phyloP scores from a whole-genome alignment of 2,797 vertebrate species.

The Darevskia nairensis region DNA sequence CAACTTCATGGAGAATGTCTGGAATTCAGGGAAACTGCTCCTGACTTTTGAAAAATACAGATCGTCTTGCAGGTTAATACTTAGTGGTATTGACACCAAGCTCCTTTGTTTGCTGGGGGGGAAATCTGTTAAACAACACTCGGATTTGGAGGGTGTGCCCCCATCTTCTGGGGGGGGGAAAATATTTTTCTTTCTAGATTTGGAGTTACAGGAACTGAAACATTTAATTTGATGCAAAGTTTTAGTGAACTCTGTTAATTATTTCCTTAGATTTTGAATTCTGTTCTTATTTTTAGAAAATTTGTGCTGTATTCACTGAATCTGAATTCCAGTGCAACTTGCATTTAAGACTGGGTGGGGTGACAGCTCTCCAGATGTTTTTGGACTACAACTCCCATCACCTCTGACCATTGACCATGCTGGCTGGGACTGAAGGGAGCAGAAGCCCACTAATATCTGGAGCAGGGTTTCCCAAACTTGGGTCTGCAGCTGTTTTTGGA shows the following conservation, averaged over 20 bases:
- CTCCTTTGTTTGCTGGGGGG: not conserved
- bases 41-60: not conserved
- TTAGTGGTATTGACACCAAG: not conserved
- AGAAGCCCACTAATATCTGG: no score
- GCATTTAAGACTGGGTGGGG: not conserved
- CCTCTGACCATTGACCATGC: no score
- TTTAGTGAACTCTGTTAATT: not conserved
- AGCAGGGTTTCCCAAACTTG: no score
- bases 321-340: not conserved
- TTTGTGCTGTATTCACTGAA: not conserved
- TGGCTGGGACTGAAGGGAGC: no score
- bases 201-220: not conserved
- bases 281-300: not conserved
- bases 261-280: not conserved
- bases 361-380: no score
- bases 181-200: not conserved
- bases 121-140: not conserved
- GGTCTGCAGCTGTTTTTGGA: no score
- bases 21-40: not conserved
- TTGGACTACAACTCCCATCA: no score
- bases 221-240: not conserved
- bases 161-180: not conserved
- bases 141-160: not conserved
- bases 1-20: not conserved
- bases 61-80: not conserved